Base-by-base conservation (phyloP, 2,888 invertebrate genomes). In the Thumatha senex region DNA sequence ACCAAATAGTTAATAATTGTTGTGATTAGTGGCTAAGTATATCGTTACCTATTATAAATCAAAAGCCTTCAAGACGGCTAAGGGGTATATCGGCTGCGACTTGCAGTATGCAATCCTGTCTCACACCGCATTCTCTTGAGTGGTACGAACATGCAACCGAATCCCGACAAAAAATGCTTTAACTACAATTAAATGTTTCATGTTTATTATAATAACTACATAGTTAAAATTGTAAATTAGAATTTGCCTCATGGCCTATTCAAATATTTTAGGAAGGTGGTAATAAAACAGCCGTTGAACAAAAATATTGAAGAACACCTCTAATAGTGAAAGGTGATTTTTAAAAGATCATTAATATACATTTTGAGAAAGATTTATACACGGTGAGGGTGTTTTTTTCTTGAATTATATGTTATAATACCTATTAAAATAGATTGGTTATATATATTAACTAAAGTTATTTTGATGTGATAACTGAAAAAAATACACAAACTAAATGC, bases 1-100 rank as follows among this genome's bases (percentile, higher is more conserved):
- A 40, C 40, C 43, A 53, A 61, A 61, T 67, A 67, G 69, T 50
- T 51, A 44, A 54, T 80, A 73, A 81, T 75, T 76, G 89, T 89
- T 89, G 89, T 89, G 86, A 89, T 84, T 89, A 89, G 86, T 58
- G 56, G 80, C 83, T 90, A 91, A 89, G 89, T 76, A 67, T 75
- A 77, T 75, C 48, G 63, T 76, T 82, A 81, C 71, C 64, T 79
- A 42, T 42, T 74, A 74, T 68, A 63, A 67, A 74, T 68, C 74
- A 91, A 89, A 86, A 86, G 90, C 89, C 90, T 86, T 78, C 88
- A 70, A 73, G 90, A 90, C 90, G 90, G 90, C 89, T 82, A 77
- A 81, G 80, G 82, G 78, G 67, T n/a, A n/a, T 24, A 73, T 80
- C 79, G 83, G 81, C 58, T 75, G 68, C 48, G 33, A 13, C 29